Conservation (phyloP, 2,888 invertebrate species). For the Tuta absoluta region DNA sequence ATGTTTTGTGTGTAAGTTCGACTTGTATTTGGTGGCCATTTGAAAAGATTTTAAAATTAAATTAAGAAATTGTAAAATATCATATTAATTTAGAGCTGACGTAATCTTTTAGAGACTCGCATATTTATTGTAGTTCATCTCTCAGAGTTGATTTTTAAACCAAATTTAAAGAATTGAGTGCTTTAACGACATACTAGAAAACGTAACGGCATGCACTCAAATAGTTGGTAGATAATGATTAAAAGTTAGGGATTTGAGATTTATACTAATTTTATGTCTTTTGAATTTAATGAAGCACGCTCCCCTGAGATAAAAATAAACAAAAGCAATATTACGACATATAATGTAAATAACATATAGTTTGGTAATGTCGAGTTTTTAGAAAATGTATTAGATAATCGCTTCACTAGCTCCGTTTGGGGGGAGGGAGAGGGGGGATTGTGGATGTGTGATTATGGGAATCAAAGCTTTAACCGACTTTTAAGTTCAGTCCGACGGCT, state of each 20-base stretch:
- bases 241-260: slow-evolving; percentile 75
- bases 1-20: slow-evolving; percentile 34
- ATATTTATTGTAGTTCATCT: slow-evolving; percentile 64
- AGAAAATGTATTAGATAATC: slow-evolving; percentile 77
- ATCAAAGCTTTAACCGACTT: slow-evolving; percentile 79
- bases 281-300: slow-evolving; percentile 72
- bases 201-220: slow-evolving; percentile 70
- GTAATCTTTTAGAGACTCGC: slow-evolving; percentile 72
- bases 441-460: slow-evolving; percentile 74
- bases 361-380: slow-evolving; percentile 80
- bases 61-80: slow-evolving; percentile 60
- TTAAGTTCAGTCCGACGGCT: slow-evolving; percentile 64
- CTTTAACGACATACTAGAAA: slow-evolving; percentile 72
- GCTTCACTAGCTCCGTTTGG: slow-evolving; percentile 72
- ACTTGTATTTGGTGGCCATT: slow-evolving; percentile 52
- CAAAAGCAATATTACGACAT: slow-evolving; percentile 81
- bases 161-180: slow-evolving; percentile 74
- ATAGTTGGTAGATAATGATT: slow-evolving; percentile 69
- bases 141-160: slow-evolving; percentile 70
- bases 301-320: slow-evolving; percentile 79
- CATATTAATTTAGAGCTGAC: slow-evolving; percentile 66
- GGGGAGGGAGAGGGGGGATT: slow-evolving; percentile 60
- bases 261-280: slow-evolving; percentile 73
- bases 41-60: slow-evolving; percentile 49
- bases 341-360: slow-evolving; percentile 79